phyloP scores from a whole-genome alignment of 2,113 vertebrate species.

The Anser cygnoides region DNA sequence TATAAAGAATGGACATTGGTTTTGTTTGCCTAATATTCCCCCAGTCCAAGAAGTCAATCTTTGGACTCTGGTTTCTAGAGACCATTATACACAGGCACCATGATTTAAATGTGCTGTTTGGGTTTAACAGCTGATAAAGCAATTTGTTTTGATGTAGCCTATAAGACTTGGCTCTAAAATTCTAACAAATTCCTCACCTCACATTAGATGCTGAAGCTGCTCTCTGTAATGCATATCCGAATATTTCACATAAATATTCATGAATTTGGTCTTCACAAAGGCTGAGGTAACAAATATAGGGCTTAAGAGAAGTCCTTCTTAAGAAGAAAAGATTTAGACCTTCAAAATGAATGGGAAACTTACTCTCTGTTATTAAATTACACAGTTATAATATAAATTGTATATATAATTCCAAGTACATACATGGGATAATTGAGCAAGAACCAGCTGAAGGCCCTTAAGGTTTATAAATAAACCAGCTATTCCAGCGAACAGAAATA shows the following conservation, averaged over 20 bases:
- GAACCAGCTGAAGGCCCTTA: not conserved
- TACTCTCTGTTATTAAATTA: not conserved
- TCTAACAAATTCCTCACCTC: not conserved
- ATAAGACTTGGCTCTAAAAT: not conserved
- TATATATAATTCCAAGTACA: conserved; percentile 18
- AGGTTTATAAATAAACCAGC: not conserved
- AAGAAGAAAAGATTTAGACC: not conserved
- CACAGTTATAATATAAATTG: not conserved
- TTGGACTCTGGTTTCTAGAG: not conserved
- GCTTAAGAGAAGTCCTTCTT: not conserved
- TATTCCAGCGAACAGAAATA: not conserved
- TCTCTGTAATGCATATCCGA: not conserved
- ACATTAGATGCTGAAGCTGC: not conserved
- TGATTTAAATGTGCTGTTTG: not conserved
- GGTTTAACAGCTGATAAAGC: not conserved
- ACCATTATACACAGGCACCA: not conserved
- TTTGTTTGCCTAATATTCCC: not conserved
- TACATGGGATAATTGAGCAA: not conserved
- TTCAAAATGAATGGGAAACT: not conserved
- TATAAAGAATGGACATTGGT: not conserved
- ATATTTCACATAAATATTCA: not conserved
- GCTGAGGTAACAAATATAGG: not conserved
- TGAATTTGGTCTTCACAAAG: not conserved
- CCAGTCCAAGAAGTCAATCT: not conserved
- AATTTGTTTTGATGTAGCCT: not conserved